Conservation (phyloP, 2,888 invertebrate species). For the Ormyrus nitidulus region DNA sequence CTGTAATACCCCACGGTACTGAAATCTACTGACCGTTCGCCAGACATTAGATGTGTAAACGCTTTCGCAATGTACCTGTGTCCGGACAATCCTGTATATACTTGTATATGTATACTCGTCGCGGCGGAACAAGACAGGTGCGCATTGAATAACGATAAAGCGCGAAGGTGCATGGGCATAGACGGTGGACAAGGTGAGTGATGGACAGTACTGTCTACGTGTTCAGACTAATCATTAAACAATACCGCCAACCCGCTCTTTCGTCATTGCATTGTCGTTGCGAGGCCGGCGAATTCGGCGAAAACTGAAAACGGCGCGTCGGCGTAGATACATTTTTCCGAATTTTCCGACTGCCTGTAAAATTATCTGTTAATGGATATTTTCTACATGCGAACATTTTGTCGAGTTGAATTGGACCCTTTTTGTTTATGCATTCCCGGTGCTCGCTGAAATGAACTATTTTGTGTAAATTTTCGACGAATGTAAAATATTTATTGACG, state of each 20-base stretch:
- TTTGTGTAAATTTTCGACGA: background rate
- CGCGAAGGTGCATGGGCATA: constrained; percentile 64
- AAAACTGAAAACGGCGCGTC: too few species aligned
- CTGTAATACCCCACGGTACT: constrained; percentile 48
- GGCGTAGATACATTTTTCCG: background rate
- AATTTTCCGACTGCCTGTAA: background rate
- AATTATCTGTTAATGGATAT: background rate
- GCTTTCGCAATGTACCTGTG: background rate
- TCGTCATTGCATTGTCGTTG: background rate
- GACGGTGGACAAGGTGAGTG: constrained; percentile 75
- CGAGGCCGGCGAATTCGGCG: too few species aligned
- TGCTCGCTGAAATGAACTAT: background rate
- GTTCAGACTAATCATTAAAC: constrained; percentile 74
- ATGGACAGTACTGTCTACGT: constrained; percentile 77
- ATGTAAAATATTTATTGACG: too few species aligned
- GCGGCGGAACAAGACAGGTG: constrained; percentile 56
- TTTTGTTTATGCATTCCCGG: background rate
- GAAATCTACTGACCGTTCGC: constrained; percentile 48
- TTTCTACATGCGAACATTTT: background rate
- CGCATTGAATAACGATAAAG: constrained; percentile 63
- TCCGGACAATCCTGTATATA: constrained; percentile 10
- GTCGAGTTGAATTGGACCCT: constrained; percentile 4
- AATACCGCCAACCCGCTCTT: constrained; percentile 35
- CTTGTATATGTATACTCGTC: background rate
- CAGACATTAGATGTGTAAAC: constrained; percentile 34